These are phyloP conservation scores for Scolopax mira DNA, from an alignment of 2,113 vertebrate genomes.

Conservation along the genomic window DNA sequence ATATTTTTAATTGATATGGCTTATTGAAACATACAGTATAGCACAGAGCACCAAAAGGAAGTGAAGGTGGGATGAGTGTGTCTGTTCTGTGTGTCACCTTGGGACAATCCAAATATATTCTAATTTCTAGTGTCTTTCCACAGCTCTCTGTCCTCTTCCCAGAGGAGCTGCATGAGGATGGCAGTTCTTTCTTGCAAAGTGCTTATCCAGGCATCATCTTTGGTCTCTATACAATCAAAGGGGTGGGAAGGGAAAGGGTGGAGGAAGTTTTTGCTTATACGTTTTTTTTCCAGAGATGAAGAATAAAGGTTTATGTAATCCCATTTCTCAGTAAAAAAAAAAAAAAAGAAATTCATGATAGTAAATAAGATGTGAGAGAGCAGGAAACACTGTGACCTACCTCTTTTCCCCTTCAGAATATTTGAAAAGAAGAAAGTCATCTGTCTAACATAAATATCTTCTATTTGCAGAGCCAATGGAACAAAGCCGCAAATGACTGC, in stretches of 20 bases:
- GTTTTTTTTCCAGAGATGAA: neutral
- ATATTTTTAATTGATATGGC: neutral
- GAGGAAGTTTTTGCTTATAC: neutral
- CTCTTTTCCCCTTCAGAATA: constrained; percentile 2
- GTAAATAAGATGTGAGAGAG: neutral
- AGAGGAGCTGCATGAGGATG: constrained; percentile 74
- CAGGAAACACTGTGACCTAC: neutral
- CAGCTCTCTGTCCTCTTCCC: constrained; percentile 68
- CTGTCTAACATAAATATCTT: constrained; percentile 74
- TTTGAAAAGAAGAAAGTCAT: neutral
- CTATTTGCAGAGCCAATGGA: constrained; percentile 81
- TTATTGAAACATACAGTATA: neutral
- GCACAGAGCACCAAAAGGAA: neutral
- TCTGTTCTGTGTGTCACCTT: neutral
- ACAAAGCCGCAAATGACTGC: constrained; percentile 84
- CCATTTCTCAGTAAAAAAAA: neutral
- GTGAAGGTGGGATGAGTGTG: neutral
- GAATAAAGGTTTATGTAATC: neutral
- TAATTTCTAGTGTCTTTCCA: constrained; percentile 21
- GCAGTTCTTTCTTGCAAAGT: neutral
- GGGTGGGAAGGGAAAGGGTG: neutral
- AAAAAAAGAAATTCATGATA: neutral
- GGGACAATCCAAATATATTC: neutral
- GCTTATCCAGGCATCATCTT: neutral
- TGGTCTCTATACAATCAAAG: neutral